These are phyloP conservation scores for Cacoxenus indagator DNA, from an alignment of 2,888 invertebrate genomes.

Conservation along the genomic window DNA sequence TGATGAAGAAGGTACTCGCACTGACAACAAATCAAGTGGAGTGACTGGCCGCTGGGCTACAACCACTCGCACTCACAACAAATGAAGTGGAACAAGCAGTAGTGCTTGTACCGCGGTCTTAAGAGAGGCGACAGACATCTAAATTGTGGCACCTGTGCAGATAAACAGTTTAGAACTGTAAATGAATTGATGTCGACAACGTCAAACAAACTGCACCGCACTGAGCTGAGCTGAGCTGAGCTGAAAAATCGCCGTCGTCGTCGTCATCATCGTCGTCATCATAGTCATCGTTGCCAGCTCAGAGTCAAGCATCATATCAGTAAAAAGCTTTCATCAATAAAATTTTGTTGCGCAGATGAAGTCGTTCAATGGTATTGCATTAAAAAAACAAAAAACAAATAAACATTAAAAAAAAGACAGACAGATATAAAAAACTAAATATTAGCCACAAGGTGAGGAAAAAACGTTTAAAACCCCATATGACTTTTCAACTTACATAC, in stretches of 20 bases:
- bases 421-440: neutral
- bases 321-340: slow-evolving; percentile 33
- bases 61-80: too few relatives aligned
- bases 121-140: slow-evolving; percentile 5
- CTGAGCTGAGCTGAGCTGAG: too few relatives aligned
- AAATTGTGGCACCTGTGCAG: slow-evolving; percentile 36
- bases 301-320: slow-evolving; percentile 23
- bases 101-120: too few relatives aligned
- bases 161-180: slow-evolving; percentile 35
- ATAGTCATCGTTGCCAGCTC: neutral
- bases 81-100: too few relatives aligned
- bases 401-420: neutral
- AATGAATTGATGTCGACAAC: slow-evolving; percentile 34
- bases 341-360: slow-evolving; percentile 20
- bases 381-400: neutral
- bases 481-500: slow-evolving; percentile 13
- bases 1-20: too few relatives aligned
- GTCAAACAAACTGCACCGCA: too few relatives aligned
- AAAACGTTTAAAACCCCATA: too few relatives aligned
- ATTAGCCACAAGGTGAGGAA: too few relatives aligned
- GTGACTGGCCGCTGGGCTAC: too few relatives aligned
- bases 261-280: too few relatives aligned
- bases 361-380: slow-evolving; percentile 11
- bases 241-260: too few relatives aligned
- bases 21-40: too few relatives aligned